These are phyloP conservation scores for Chloroclystis v-ata DNA, from an alignment of 2,888 invertebrate species.

Conservation along the genomic window DNA sequence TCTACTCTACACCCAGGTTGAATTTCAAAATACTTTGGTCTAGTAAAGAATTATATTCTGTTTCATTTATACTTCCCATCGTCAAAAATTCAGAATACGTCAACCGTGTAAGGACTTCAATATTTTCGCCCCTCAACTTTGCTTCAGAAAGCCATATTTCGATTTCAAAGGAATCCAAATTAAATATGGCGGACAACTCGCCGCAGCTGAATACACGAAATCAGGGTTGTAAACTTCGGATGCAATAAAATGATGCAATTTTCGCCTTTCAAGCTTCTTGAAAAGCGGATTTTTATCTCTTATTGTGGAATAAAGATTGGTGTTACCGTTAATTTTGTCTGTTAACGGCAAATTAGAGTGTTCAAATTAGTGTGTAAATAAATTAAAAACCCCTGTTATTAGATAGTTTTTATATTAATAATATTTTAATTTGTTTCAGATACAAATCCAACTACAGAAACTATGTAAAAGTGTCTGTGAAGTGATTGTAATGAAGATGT, in stretches of 20 bases:
- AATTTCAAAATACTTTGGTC: too few species aligned
- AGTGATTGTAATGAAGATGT: slow-evolving; percentile 51
- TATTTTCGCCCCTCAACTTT: not conserved
- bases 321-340: too few species aligned
- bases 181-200: slow-evolving; percentile 10
- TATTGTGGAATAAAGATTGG: too few species aligned
- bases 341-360: too few species aligned
- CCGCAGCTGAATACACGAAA: slow-evolving; percentile 15
- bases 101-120: not conserved
- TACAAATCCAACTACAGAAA: slow-evolving; percentile 34
- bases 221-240: slow-evolving; percentile 11
- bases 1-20: too few species aligned
- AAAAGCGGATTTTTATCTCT: too few species aligned
- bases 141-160: not conserved
- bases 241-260: slow-evolving; percentile 14
- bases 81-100: not conserved
- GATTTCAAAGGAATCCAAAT: slow-evolving; percentile 6
- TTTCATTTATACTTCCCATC: too few species aligned
- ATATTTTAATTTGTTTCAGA: slow-evolving; percentile 56
- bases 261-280: slow-evolving; percentile 1
- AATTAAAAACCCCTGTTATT: too few species aligned
- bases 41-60: too few species aligned
- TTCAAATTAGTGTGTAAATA: too few species aligned
- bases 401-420: not conserved
- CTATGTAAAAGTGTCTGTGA: slow-evolving; percentile 53